These are phyloP conservation scores for Subacronicta megacephala DNA, from an alignment of 2,888 invertebrate species.

Conservation along the genomic window DNA sequence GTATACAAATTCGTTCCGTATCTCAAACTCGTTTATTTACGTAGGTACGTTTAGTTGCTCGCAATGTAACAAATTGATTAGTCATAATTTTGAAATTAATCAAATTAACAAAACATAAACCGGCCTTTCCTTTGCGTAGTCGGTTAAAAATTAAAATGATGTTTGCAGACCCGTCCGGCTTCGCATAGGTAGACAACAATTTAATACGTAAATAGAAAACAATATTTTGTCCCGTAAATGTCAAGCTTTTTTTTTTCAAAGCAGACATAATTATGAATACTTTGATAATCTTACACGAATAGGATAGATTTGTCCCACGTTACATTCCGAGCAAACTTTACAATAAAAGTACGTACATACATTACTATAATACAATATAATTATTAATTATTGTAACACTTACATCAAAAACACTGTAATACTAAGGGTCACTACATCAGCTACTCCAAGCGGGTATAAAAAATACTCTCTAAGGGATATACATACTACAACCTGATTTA, in stretches of 20 bases:
- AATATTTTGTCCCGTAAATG: too few relatives aligned
- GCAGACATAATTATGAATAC: too few relatives aligned
- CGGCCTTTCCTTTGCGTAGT: neutral
- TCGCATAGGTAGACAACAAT: neutral
- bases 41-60: slow-evolving; percentile 35
- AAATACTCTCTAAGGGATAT: slow-evolving; percentile 71
- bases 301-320: neutral
- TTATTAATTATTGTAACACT: slow-evolving; percentile 58
- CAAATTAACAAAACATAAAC: neutral
- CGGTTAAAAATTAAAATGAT: neutral
- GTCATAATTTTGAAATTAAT: neutral
- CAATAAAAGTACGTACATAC: slow-evolving; percentile 35
- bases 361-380: slow-evolving; percentile 50
- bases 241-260: too few relatives aligned
- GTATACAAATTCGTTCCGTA: slow-evolving; percentile 52
- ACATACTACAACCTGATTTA: slow-evolving; percentile 66
- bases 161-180: slow-evolving; percentile 1
- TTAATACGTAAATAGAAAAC: too few relatives aligned
- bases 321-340: slow-evolving; percentile 30
- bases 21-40: slow-evolving; percentile 24
- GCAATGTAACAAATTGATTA: slow-evolving; percentile 26
- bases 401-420: slow-evolving; percentile 56
- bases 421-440: slow-evolving; percentile 56
- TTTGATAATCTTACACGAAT: too few relatives aligned
- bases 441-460: slow-evolving; percentile 76